Evolutionary conservation across 1,140 invertebrate genomes (phyloP).

Genomic region (Gonatopus flavifemur): DNA sequence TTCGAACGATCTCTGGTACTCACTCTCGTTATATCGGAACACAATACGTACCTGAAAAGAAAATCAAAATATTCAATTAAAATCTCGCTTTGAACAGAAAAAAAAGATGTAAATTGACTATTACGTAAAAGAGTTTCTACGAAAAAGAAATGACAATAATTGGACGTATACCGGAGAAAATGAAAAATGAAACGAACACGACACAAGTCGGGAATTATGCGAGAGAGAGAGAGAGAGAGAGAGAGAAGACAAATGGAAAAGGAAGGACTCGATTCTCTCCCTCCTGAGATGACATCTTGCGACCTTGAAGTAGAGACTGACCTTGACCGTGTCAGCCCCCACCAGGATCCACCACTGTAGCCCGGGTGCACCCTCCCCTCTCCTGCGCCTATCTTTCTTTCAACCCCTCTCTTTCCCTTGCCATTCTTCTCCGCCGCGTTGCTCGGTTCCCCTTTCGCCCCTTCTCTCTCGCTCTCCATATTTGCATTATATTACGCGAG

Average conservation of each 20-base stretch:
- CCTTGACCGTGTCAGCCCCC: conserved; percentile 49
- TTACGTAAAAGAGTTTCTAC: no score
- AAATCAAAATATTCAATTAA: no score
- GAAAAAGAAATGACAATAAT: no score
- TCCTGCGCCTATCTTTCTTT: not conserved
- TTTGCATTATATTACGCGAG: conserved; percentile 39
- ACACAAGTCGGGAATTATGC: no score
- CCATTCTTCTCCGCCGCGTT: not conserved
- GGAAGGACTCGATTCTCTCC: no score
- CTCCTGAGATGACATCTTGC: conserved; percentile 47
- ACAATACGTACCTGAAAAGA: no score
- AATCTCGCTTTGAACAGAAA: no score
- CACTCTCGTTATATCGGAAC: no score
- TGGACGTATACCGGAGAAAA: no score
- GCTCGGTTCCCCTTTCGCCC: not conserved
- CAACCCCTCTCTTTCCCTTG: conserved; percentile 1
- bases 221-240: conserved; percentile 1
- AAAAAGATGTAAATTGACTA: no score
- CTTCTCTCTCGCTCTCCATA: conserved; percentile 11
- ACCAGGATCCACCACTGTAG: conserved; percentile 20
- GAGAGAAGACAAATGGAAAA: conserved; percentile 10
- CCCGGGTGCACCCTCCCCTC: conserved; percentile 30
- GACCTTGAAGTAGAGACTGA: conserved; percentile 47
- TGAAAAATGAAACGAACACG: no score
- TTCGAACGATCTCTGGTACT: no score